Evolutionary conservation across 2,113 vertebrate species (phyloP), one percentile per base, ranked within the genome.

Genomic region (Leptobrachium ailaonicum): DNA sequence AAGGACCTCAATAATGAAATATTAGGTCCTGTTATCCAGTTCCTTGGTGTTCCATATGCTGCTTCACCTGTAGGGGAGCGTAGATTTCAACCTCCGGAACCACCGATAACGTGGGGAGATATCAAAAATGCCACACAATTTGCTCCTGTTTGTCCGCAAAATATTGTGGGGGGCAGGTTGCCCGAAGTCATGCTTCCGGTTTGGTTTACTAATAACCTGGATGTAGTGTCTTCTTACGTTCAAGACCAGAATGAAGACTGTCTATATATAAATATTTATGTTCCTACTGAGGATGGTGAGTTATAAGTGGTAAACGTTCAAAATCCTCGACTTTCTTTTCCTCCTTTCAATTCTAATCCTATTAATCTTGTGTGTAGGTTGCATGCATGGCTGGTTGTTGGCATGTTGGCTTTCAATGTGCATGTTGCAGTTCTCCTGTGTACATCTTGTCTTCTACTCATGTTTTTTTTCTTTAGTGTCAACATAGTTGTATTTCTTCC

Each of bases 251-350:
- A 95, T 54, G 98, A 99, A 92, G 98, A 99, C 88, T 99, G 98
- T 90, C 94, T 99, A 66, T 99, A 96, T 88, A 88, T 99, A 86
- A 99, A 99, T 91, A 98, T 99, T 88, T 99, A 99, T 66, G 96
- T 99, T 76, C 98, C 97, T 82, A 99, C 98, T 0, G 98, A 99
- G 95, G 97, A 99, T 95, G 98, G 98, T 99, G 96, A 99, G 98
- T 99, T 90, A 71, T 87, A 87, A 87, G 83, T 88, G 91, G 90
- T 76, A 85, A 40, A 89, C 41, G 58, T 13, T 43, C 9, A 41
- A 42, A n/a, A 89, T 88, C 81, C 82, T 87, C 85, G 87, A 86
- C 82, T 85, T 85, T 72, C 79, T 89, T 92, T 90, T 91, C 87
- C 85, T 90, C 85, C 89, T 89, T 85, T 90, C 83, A 60, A 74